Base-by-base conservation (phyloP, 2,113 vertebrate species). In the Silurus glanis region DNA sequence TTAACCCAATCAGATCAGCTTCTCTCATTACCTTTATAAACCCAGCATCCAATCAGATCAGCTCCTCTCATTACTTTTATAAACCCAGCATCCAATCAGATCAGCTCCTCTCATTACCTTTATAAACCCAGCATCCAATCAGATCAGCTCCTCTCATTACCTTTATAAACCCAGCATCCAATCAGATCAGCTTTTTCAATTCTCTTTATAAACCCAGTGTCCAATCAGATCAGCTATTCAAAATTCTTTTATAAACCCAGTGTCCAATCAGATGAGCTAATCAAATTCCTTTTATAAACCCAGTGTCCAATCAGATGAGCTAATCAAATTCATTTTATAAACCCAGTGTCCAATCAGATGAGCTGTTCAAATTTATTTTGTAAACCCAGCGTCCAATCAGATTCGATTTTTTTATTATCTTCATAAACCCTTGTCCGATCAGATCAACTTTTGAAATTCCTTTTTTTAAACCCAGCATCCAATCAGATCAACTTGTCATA, bases 81-180 rank as follows among this genome's bases (percentile, higher is more conserved):
- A n/a, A n/a, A n/a, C n/a, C n/a, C n/a, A n/a, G n/a, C n/a, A 71
- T 72, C 67, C 28, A 69, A 69, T 69, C 66, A 69, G 28, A 69
- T 69, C 6, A 69, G 25, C 25, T 8, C 6, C 28, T 37, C 14
- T 8, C 67, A 17, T 45, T 17, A 25, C 9, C n/a, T 66, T 66
- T 66, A 66, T 12, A 6, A 25, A 25, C 0, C 9, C 0, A 69
- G 12, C 17, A 6, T 64, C n/a, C n/a, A 67, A 67, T 67, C 64
- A 25, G 25, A 25, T 66, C 62, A 66, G 23, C 62, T 66, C 9
- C n/a, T 25, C 23, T 5, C 4, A 25, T 25, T 66, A 3, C 23
- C 9, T 66, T 25, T 66, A 25, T 37, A 2, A 37, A 37, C 37
- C 37, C 37, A 37, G 37, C 37, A 6, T 64, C n/a, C 64, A 67